phyloP scores from a whole-genome alignment of 1,140 invertebrate genomes.

The Chelonus insularis region DNA sequence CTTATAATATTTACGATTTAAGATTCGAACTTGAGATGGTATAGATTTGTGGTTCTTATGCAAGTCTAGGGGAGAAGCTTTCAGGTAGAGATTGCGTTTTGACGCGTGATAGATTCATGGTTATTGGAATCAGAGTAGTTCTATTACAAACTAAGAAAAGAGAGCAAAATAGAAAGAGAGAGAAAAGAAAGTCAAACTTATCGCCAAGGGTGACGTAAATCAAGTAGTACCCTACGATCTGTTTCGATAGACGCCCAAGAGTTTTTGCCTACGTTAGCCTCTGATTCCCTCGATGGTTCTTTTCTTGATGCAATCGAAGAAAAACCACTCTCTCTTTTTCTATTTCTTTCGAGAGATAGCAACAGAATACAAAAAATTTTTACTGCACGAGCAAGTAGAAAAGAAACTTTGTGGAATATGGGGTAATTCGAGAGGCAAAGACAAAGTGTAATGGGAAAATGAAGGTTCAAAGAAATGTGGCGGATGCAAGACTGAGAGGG shows the following conservation, averaged over 20 bases:
- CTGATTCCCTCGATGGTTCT: conserved; percentile 14
- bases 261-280: conserved; percentile 23
- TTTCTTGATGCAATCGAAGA: not conserved
- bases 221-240: conserved; percentile 39
- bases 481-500: conserved; percentile 23
- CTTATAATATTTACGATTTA: too few relatives aligned
- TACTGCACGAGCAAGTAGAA: not conserved
- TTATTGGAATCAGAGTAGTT: conserved; percentile 59
- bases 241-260: conserved; percentile 20
- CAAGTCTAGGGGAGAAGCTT: conserved; percentile 34
- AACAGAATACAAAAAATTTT: not conserved
- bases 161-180: conserved; percentile 21
- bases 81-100: conserved; percentile 58
- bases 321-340: not conserved
- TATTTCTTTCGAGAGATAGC: not conserved
- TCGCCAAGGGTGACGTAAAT: conserved; percentile 52
- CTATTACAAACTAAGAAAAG: conserved; percentile 38
- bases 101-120: conserved; percentile 62
- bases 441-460: conserved; percentile 28
- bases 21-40: too few relatives aligned
- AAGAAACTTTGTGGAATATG: conserved; percentile 6
- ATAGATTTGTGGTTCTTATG: not conserved
- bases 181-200: conserved; percentile 38
- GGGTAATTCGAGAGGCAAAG: conserved; percentile 15
- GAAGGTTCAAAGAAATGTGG: conserved; percentile 23